Evolutionary conservation across 53 echinoderm and acorn worm species (phyloP).

Genomic region (Temnopleurus reevesii): DNA sequence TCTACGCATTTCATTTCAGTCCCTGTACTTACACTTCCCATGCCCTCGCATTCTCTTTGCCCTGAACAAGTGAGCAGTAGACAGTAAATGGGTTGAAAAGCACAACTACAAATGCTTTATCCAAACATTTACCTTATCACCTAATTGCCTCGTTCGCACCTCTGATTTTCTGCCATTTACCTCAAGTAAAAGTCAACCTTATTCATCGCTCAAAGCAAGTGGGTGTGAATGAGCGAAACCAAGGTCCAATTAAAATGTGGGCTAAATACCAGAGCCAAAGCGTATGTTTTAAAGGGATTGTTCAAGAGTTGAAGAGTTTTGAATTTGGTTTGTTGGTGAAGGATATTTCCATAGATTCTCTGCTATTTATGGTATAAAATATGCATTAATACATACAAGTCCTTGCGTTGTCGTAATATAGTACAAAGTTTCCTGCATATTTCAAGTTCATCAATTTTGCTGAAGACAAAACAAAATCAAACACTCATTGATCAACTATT

Average conservation of each 20-base stretch:
- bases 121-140: conserved; percentile 31
- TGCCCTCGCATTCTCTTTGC: neutral
- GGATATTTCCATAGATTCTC: too few relatives aligned
- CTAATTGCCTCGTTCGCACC: conserved; percentile 21
- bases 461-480: too few relatives aligned
- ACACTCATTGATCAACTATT: too few relatives aligned
- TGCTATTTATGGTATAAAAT: too few relatives aligned
- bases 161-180: neutral
- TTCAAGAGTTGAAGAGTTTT: too few relatives aligned
- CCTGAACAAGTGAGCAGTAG: neutral
- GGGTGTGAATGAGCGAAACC: neutral
- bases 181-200: conserved; percentile 1
- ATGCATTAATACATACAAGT: too few relatives aligned
- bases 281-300: too few relatives aligned
- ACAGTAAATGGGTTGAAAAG: neutral
- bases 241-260: conserved; percentile 26
- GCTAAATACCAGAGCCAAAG: neutral
- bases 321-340: too few relatives aligned
- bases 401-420: too few relatives aligned
- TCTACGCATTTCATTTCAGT: neutral
- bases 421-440: too few relatives aligned
- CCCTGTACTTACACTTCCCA: neutral
- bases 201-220: neutral
- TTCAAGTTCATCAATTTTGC: too few relatives aligned
- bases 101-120: neutral